These are phyloP conservation scores for Scylla paramamosain DNA, from an alignment of 1,140 invertebrate species.

Conservation along the genomic window DNA sequence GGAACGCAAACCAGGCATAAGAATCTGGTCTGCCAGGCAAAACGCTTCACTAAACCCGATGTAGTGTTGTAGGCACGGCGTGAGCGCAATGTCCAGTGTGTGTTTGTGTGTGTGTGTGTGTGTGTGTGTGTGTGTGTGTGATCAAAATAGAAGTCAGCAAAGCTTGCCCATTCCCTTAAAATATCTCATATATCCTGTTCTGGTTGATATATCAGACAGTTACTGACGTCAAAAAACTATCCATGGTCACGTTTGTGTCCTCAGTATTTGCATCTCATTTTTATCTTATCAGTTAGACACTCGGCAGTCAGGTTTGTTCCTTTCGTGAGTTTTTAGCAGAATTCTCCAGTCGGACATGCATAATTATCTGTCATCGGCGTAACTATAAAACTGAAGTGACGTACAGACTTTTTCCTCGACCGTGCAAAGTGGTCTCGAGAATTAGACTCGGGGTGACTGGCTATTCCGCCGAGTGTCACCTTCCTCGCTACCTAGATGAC, in stretches of 20 bases:
- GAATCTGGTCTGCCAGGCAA: not conserved
- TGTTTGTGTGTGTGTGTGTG: too few relatives aligned
- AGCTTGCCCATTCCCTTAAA: not conserved
- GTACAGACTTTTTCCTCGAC: not conserved
- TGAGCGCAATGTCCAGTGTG: too few relatives aligned
- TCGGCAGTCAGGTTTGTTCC: not conserved
- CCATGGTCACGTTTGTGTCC: not conserved
- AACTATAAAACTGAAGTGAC: too few relatives aligned
- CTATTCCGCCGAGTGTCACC: not conserved
- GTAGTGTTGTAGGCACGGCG: not conserved
- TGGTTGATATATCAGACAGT: not conserved
- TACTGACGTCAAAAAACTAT: not conserved
- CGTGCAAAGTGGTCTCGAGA: not conserved
- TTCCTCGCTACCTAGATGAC: not conserved
- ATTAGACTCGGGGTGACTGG: not conserved
- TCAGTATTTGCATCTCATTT: not conserved
- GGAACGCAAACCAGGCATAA: not conserved
- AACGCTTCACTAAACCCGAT: not conserved
- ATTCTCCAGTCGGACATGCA: not conserved
- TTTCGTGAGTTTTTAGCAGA: not conserved
- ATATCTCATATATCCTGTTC: not conserved
- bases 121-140: not conserved
- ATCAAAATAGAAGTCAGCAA: not conserved
- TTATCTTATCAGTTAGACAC: not conserved
- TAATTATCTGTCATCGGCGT: not conserved